Evolutionary conservation across 2,113 vertebrate genomes (phyloP).

Genomic region (Melanerpes aurifrons): DNA sequence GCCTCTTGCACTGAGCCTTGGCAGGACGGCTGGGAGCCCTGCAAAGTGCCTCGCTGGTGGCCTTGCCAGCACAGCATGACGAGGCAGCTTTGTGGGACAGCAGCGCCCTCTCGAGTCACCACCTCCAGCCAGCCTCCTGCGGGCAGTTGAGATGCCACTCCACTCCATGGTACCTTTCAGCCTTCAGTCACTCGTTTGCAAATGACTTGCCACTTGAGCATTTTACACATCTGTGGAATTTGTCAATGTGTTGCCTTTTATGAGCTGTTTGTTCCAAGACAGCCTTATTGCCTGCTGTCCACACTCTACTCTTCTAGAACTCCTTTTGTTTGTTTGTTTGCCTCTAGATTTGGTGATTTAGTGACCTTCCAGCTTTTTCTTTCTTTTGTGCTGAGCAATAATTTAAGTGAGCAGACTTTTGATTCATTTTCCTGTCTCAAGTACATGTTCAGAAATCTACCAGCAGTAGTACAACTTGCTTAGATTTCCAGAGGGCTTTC

Average conservation of each 20-base stretch:
- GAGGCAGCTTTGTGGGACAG: not conserved
- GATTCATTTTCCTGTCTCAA: not conserved
- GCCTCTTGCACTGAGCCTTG: not conserved
- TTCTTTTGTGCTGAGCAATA: constrained; percentile 6
- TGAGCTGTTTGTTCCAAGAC: constrained; percentile 41
- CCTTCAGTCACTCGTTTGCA: not conserved
- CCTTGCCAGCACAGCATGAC: not conserved
- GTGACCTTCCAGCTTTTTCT: not conserved
- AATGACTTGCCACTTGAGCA: not conserved
- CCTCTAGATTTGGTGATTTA: not conserved
- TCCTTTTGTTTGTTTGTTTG: not conserved
- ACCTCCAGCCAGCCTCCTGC: not conserved
- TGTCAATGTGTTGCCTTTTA: constrained; percentile 41
- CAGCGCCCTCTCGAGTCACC: constrained; percentile 50
- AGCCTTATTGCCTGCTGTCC: constrained; percentile 16
- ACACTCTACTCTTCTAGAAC: not conserved
- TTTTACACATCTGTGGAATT: not conserved
- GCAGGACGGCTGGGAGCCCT: not conserved
- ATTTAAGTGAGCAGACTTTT: not conserved
- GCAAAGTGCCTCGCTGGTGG: not conserved
- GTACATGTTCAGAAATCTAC: not conserved
- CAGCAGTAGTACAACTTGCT: not conserved
- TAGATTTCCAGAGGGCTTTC: not conserved
- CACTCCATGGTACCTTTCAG: not conserved
- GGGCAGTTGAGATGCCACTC: not conserved